These are phyloP conservation scores for Tipula helvola DNA, from an alignment of 2,888 invertebrate genomes.

Conservation along the genomic window DNA sequence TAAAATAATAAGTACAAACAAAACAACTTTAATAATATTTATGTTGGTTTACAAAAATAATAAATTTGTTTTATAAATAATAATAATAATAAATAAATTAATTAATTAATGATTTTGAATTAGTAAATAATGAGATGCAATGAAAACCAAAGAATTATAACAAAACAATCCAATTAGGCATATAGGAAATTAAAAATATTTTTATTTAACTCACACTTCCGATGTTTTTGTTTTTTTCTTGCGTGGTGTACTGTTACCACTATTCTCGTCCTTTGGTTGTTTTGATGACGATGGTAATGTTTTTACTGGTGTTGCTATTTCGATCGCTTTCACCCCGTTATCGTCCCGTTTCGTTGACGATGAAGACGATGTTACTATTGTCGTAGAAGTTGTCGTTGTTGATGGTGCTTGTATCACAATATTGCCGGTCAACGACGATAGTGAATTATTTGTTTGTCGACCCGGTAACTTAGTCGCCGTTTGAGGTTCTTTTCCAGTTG, in stretches of 20 bases:
- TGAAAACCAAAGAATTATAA: not conserved
- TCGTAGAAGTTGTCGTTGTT: not conserved
- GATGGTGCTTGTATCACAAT: slow-evolving; percentile 52
- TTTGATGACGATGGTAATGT: slow-evolving; percentile 11
- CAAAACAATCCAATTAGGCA: not conserved
- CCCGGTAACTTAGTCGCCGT: slow-evolving; percentile 42
- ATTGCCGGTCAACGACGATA: slow-evolving; percentile 72
- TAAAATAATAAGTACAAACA: not conserved
- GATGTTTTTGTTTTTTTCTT: slow-evolving; percentile 51
- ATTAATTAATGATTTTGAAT: not conserved
- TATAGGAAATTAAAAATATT: not conserved
- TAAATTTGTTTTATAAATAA: not conserved
- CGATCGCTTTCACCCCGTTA: not conserved
- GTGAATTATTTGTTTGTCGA: slow-evolving; percentile 74
- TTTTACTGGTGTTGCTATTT: not conserved
- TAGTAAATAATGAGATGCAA: not conserved
- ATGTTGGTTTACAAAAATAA: not conserved
- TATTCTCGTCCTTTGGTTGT: not conserved
- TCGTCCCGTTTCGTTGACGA: not conserved
- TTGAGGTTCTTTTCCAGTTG: slow-evolving; percentile 15
- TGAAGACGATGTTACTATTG: not conserved
- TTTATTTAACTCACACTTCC: slow-evolving; percentile 45
- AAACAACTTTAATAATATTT: not conserved
- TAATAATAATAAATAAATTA: not conserved
- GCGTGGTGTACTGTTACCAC: slow-evolving; percentile 11